These are phyloP conservation scores for Seira musarum DNA, from an alignment of 2,888 invertebrate genomes.

Conservation along the genomic window DNA sequence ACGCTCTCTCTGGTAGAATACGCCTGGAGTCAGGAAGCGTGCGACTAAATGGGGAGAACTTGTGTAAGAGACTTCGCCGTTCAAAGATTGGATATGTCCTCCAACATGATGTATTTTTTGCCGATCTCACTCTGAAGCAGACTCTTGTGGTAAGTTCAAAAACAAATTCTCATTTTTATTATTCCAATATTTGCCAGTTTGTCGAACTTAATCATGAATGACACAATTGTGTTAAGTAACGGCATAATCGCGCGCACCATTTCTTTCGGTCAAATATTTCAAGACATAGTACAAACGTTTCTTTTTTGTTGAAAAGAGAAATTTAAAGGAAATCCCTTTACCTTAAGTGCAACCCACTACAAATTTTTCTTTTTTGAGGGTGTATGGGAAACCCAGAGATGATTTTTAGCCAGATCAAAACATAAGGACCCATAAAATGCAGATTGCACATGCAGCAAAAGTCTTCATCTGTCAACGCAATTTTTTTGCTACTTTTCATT, in stretches of 20 bases:
- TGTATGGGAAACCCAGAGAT: background rate
- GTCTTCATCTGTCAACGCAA: background rate
- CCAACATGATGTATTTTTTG: constrained; percentile 87
- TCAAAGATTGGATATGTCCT: constrained; percentile 84
- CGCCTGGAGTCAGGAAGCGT: constrained; percentile 80
- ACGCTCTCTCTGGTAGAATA: constrained; percentile 82
- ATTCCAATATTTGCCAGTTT: background rate
- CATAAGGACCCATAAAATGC: background rate
- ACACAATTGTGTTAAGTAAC: background rate
- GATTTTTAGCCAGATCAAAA: background rate
- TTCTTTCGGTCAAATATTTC: too few relatives aligned
- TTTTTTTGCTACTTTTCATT: background rate
- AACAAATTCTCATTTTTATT: background rate
- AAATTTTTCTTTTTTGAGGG: too few relatives aligned
- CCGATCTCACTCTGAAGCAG: constrained; percentile 83
- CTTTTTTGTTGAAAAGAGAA: constrained; percentile 18
- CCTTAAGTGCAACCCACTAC: too few relatives aligned
- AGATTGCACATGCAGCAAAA: constrained; percentile 3
- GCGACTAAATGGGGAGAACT: constrained; percentile 78
- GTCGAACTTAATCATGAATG: background rate
- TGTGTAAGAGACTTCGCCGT: constrained; percentile 81
- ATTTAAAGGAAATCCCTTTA: background rate
- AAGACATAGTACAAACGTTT: too few relatives aligned
- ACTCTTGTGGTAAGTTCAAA: constrained; percentile 78
- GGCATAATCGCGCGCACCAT: too few relatives aligned